Conservation (phyloP, 2,888 invertebrate species). For the Entomobrya proxima region DNA sequence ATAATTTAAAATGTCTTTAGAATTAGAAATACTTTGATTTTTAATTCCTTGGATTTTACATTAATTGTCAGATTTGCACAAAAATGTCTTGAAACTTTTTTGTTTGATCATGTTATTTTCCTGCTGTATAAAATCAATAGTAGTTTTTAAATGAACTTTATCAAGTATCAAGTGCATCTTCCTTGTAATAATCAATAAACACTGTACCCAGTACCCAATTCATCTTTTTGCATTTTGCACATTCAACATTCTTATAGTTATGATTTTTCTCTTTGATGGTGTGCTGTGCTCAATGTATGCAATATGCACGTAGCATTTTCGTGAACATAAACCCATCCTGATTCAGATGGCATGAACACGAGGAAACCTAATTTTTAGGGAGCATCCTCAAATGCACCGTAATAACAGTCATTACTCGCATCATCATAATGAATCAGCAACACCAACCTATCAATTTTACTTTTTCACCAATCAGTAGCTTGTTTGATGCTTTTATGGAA, state of each 20-base stretch:
- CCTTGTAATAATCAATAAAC: neutral
- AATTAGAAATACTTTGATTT: too few species aligned
- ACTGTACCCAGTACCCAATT: neutral
- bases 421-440: constrained; percentile 25
- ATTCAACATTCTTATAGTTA: too few species aligned
- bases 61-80: neutral
- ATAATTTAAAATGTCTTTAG: too few species aligned
- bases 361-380: constrained; percentile 27
- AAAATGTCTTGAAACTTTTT: too few species aligned
- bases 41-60: too few species aligned
- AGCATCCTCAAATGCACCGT: constrained; percentile 10
- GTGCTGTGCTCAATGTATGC: neutral
- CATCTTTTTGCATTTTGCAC: neutral
- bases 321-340: constrained; percentile 9
- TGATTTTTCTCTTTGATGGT: neutral
- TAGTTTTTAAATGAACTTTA: neutral
- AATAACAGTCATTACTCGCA: constrained; percentile 18
- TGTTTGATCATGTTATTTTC: neutral
- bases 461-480: constrained; percentile 27
- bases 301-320: neutral
- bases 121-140: neutral
- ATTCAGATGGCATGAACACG: neutral
- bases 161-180: neutral
- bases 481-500: constrained; percentile 1
- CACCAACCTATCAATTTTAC: constrained; percentile 14